These are phyloP conservation scores for Celastrina argiolus DNA, from an alignment of 2,888 invertebrate species.

Conservation along the genomic window DNA sequence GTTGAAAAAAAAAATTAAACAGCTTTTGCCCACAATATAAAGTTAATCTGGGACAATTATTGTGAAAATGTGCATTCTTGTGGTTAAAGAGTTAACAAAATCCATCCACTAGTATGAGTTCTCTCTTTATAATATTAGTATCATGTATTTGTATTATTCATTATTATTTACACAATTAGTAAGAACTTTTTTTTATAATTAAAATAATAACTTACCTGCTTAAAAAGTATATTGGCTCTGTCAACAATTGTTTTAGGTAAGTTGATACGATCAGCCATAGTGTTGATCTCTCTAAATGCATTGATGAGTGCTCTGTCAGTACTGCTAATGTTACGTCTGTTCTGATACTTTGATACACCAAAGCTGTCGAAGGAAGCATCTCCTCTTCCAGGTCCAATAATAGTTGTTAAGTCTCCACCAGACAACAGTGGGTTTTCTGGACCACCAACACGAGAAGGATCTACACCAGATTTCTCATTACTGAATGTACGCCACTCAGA, in stretches of 20 bases:
- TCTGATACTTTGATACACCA: constrained; percentile 87
- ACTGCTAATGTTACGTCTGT: constrained; percentile 90
- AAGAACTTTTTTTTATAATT: background rate
- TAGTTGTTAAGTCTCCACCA: constrained; percentile 97
- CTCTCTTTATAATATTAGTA: too few species aligned
- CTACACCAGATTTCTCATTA: constrained; percentile 97
- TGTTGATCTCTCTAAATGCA: constrained; percentile 97
- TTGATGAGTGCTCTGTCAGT: constrained; percentile 95
- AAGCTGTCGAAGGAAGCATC: constrained; percentile 94
- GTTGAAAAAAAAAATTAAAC: background rate
- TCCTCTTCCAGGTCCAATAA: constrained; percentile 87
- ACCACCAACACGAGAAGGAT: constrained; percentile 99
- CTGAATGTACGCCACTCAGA: constrained; percentile 99
- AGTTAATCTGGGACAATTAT: too few species aligned
- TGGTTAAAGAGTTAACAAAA: too few species aligned
- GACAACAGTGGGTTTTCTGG: constrained; percentile 98
- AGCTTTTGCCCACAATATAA: too few species aligned
- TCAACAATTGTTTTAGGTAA: constrained; percentile 98
- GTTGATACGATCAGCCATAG: constrained; percentile 99
- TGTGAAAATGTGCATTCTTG: too few species aligned
- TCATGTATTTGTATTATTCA: too few species aligned
- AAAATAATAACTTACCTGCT: constrained; percentile 83
- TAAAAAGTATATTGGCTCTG: constrained; percentile 96
- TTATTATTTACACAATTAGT: background rate
- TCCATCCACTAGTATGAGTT: too few species aligned